Percentiles rank a stretch among this genome's conserved stretches.
Conservation (phyloP, 2,797 vertebrate species). For the Myotis myotis region DNA sequence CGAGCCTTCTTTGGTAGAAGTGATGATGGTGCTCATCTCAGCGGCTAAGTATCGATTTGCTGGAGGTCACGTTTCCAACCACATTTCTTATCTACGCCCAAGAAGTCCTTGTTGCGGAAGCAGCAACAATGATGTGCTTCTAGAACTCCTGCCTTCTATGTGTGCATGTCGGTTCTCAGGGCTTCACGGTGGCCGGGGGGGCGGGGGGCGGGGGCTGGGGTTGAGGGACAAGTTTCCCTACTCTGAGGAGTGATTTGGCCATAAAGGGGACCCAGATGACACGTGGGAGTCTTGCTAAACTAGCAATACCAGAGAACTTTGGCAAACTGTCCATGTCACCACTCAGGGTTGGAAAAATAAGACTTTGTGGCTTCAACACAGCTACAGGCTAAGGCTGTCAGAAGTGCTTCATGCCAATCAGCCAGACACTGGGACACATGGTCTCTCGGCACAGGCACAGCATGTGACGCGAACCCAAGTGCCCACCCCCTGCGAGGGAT, state of each 20-base stretch:
- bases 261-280: neutral
- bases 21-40: neutral
- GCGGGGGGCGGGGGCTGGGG: neutral
- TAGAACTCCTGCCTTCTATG: neutral
- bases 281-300: neutral
- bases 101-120: neutral
- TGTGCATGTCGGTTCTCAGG: neutral
- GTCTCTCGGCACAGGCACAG: neutral
- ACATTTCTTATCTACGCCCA: neutral
- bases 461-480: neutral
- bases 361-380: neutral
- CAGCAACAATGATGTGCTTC: neutral
- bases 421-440: neutral
- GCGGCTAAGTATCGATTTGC: neutral
- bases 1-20: neutral
- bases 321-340: slow-evolving; percentile 10
- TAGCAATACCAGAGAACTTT: neutral
- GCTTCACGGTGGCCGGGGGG: neutral
- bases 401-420: too few relatives aligned
- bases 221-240: neutral
- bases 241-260: slow-evolving; percentile 43
- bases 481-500: neutral
- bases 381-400: neutral
- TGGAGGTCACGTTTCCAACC: neutral
- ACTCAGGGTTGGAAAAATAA: neutral